phyloP scores from a whole-genome alignment of 2,113 vertebrate species.

The Dendrocopos noguchii region DNA sequence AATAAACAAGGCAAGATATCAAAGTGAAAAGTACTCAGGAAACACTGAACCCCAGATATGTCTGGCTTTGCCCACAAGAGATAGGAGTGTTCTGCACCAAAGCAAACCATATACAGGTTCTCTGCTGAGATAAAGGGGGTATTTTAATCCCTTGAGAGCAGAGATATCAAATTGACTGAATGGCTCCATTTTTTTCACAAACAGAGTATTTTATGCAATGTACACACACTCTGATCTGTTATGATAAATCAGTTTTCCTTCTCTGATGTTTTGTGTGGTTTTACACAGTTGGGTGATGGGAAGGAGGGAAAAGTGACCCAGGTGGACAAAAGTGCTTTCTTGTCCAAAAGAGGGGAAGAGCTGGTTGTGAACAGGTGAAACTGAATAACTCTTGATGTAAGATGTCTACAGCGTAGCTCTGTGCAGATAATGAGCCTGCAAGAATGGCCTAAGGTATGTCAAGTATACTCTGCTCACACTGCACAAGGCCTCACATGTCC shows the following conservation, averaged over 20 bases:
- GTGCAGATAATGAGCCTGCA: conserved; percentile 28
- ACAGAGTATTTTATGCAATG: conserved; percentile 27
- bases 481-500: neutral
- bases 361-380: conserved; percentile 20
- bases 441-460: neutral
- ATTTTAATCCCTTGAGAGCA: conserved; percentile 18
- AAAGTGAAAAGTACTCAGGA: neutral
- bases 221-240: neutral
- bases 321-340: neutral
- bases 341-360: neutral
- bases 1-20: neutral
- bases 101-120: neutral
- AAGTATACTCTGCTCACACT: neutral
- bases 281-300: neutral
- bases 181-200: conserved; percentile 32
- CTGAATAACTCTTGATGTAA: neutral
- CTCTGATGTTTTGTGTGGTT: neutral
- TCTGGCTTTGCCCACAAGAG: conserved; percentile 27
- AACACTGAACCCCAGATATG: neutral
- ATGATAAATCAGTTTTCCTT: conserved; percentile 13
- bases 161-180: conserved; percentile 38
- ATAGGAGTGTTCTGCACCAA: neutral
- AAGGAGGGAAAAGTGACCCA: neutral
- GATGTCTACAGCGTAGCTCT: neutral
- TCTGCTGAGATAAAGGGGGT: conserved; percentile 17